Conservation (phyloP, 2,113 vertebrate species). For the Petrocephalus microphthalmus region DNA sequence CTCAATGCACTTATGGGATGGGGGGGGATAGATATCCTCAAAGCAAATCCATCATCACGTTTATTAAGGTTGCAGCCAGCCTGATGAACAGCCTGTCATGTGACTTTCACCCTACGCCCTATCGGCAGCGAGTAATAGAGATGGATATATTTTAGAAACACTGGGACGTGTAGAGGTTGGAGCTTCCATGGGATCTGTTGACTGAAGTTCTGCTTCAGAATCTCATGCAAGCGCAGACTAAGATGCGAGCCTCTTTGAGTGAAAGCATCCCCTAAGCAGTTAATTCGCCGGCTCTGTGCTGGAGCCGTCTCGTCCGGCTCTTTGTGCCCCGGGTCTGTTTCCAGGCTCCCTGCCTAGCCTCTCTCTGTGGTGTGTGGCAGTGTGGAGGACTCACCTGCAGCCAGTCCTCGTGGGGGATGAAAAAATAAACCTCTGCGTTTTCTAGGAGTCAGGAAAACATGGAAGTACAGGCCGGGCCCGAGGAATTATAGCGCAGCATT, state of each 20-base stretch:
- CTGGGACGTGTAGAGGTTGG: not conserved
- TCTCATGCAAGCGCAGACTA: not conserved
- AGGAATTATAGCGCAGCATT: not conserved
- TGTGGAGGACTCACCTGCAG: not conserved
- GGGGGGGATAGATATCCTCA: not conserved
- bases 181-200: not conserved
- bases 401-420: not conserved
- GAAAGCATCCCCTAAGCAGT: not conserved
- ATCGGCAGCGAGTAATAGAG: not conserved
- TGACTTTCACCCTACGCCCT: not conserved
- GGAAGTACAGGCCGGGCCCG: not conserved
- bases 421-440: too few species aligned
- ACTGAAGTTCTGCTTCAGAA: not conserved
- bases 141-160: not conserved
- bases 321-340: not conserved
- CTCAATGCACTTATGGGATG: not conserved
- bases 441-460: too few species aligned
- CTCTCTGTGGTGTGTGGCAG: not conserved
- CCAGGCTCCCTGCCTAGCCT: not conserved
- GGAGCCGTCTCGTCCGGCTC: not conserved
- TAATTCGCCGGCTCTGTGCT: not conserved
- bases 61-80: slow-evolving; percentile 9
- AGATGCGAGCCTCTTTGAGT: not conserved
- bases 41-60: not conserved
- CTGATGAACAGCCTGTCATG: not conserved